Percentiles rank a stretch among this genome's conserved stretches.
Conservation (phyloP, 2,888 invertebrate genomes). For the Leptopilina drosophilae region DNA sequence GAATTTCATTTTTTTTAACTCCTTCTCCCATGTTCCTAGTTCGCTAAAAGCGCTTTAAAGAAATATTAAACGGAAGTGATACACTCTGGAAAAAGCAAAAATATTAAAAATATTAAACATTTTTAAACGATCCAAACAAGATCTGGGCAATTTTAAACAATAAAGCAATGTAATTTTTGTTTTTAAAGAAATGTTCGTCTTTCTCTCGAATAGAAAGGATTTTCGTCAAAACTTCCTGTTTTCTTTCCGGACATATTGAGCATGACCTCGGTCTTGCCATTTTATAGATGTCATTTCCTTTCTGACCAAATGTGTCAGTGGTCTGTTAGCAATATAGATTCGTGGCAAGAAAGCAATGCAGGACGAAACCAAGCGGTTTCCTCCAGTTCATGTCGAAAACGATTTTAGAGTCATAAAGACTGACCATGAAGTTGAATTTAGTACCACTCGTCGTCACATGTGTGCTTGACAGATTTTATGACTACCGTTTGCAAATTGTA, state of each 20-base stretch:
- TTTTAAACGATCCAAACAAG: too few relatives aligned
- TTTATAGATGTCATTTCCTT: slow-evolving; percentile 25
- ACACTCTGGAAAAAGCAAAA: too few relatives aligned
- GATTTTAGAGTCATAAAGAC: slow-evolving; percentile 26
- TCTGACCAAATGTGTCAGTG: slow-evolving; percentile 19
- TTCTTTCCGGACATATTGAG: slow-evolving; percentile 19
- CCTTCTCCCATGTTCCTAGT: neutral
- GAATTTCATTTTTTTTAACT: neutral
- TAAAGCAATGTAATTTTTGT: too few relatives aligned
- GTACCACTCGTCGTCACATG: slow-evolving; percentile 35
- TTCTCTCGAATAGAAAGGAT: too few relatives aligned
- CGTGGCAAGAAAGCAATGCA: neutral
- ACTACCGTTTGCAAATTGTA: slow-evolving; percentile 4
- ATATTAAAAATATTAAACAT: too few relatives aligned
- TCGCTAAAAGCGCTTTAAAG: neutral
- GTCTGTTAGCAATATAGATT: slow-evolving; percentile 16
- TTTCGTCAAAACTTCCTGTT: neutral
- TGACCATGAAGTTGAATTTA: slow-evolving; percentile 34
- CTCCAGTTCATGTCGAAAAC: neutral
- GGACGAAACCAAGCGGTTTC: slow-evolving; percentile 25
- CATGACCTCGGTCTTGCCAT: slow-evolving; percentile 15
- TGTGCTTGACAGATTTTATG: slow-evolving; percentile 28
- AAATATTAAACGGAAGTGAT: neutral
- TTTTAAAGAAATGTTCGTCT: too few relatives aligned
- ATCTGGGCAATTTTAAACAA: too few relatives aligned